These are phyloP conservation scores for Stomatorhinus walkeri DNA, from an alignment of 2,797 vertebrate genomes.

Conservation along the genomic window DNA sequence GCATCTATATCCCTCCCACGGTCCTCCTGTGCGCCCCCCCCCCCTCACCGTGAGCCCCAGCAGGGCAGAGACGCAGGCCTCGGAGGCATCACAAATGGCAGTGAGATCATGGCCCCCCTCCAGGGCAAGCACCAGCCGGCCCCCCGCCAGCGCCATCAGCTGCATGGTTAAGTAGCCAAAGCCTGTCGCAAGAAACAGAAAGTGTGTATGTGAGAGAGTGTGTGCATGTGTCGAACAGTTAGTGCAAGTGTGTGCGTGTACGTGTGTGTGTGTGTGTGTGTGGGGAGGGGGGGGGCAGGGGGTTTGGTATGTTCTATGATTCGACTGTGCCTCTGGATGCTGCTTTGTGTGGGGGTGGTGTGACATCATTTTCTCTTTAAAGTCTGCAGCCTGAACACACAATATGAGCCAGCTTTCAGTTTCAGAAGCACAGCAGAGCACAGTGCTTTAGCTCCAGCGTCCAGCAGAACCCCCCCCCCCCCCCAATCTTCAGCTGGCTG, in stretches of 20 bases:
- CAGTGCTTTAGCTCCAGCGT: background rate
- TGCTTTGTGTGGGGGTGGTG: constrained; percentile 21
- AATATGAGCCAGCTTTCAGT: constrained; percentile 33
- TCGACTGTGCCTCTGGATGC: constrained; percentile 28
- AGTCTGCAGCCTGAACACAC: constrained; percentile 16
- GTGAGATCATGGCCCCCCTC: constrained; percentile 96
- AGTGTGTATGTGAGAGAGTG: background rate
- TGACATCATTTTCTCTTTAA: constrained; percentile 29
- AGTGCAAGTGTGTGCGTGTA: background rate
- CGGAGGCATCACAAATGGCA: constrained; percentile 90
- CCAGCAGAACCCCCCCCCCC: background rate
- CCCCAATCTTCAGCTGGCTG: background rate
- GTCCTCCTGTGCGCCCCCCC: background rate
- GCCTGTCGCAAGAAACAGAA: constrained; percentile 55
- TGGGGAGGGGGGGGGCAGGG: constrained; percentile 33
- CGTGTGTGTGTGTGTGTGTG: background rate
- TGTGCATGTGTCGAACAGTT: background rate
- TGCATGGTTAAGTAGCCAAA: constrained; percentile 91
- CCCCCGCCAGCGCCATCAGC: constrained; percentile 84
- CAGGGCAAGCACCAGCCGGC: constrained; percentile 79
- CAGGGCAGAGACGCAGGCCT: constrained; percentile 84
- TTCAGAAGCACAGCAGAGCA: background rate
- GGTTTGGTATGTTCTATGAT: constrained; percentile 23
- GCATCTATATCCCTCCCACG: background rate
- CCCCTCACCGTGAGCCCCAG: constrained; percentile 77